Base-by-base conservation (phyloP, 2,797 vertebrate genomes). In the Enteromius viviparus region DNA sequence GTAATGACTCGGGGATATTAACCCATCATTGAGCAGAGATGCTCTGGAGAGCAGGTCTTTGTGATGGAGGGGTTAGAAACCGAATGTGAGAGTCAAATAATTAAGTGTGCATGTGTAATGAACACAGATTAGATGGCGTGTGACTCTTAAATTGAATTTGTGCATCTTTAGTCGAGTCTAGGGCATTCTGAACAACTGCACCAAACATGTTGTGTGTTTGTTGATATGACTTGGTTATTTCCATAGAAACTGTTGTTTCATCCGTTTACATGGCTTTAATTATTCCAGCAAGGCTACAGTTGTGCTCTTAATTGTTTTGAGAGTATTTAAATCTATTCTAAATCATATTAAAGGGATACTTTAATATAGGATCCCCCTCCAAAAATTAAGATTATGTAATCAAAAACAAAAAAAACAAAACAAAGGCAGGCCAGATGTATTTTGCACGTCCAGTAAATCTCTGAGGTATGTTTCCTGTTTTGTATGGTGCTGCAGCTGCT, bases 61-160 rank as follows among this genome's bases (percentile, higher is more conserved):
- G 5, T 82, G 58, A 37, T 21, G 55, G 29, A 76, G 76, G 45
- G 2, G 58, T 66, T 75, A 23, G 14, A 66, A 42, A 66, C 32
- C 3, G 23, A 70, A 58, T 53, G 51, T 55, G 58, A 37, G 29
- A 82, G 34, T 85, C 53, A 80, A 14, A 49, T 72, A 79, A 85
- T 83, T 62, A 81, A 64, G 76, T 58, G 23, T 64, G 42, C 51
- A 55, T 84, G 47, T 68, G 75, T 84, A 85, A 87, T 85, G 80
- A 84, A 82, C 74, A 68, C 32, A 66, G 75, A 68, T 82, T 83
- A 85, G 82, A 84, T 82, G 64, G 71, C 17, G 14, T 82, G 80
- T 42, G 80, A 66, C 45, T 76, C 80, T 75, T 75, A 75, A 55
- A 82, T 76, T 75, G 7, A 82, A 82, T 81, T 55, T 82, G 58